These are phyloP conservation scores for Anas platyrhynchos DNA, from an alignment of 2,113 vertebrate species.

Conservation along the genomic window DNA sequence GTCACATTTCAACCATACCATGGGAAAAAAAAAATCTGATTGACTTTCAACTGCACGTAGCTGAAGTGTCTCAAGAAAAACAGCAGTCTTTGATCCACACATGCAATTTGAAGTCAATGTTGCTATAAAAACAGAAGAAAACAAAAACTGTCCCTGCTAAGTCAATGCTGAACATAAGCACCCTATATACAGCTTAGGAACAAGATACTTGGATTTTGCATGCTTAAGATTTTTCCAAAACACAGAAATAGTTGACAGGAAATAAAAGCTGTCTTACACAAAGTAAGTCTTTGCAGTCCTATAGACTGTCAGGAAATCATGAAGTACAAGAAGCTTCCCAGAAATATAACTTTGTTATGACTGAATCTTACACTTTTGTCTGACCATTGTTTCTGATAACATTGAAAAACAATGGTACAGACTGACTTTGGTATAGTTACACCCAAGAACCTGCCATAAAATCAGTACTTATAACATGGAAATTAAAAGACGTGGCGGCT, in stretches of 20 bases:
- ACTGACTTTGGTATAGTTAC: background rate
- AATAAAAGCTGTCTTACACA: background rate
- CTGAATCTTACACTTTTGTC: background rate
- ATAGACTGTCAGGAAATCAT: background rate
- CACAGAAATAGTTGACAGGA: background rate
- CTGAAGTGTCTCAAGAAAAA: background rate
- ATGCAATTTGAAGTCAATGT: background rate
- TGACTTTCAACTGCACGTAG: background rate
- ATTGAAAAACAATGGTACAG: background rate
- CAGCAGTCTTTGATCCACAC: background rate
- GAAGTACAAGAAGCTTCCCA: background rate
- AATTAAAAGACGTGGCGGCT: background rate
- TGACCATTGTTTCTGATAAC: background rate
- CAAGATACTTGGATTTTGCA: background rate
- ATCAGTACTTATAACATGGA: background rate
- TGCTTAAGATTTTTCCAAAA: background rate
- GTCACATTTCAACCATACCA: rapidly evolving
- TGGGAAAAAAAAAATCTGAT: background rate
- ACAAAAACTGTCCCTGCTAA: background rate
- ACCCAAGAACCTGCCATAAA: background rate
- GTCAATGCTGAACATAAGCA: background rate
- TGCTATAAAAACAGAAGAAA: background rate
- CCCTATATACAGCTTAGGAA: background rate
- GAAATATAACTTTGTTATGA: background rate
- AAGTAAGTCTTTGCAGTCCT: background rate